A percentile compares a stretch with the other conserved stretches of the same genome.
Evolutionary conservation across 2,113 vertebrate genomes (phyloP).

Genomic region (Falco punctatus): DNA sequence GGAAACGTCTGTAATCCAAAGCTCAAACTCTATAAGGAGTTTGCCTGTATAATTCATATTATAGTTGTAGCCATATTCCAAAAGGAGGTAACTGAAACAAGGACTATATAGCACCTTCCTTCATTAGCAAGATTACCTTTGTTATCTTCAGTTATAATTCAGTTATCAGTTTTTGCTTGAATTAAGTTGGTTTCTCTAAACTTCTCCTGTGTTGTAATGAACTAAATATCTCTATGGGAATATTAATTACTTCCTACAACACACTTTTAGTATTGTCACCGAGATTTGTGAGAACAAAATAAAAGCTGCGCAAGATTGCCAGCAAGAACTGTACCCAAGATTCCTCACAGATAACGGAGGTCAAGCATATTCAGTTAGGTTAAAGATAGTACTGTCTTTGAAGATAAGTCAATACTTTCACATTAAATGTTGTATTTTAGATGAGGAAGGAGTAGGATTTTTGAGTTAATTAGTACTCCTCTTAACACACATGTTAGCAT

Average conservation of each 20-base stretch:
- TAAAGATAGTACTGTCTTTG: not conserved
- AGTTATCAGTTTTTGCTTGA: not conserved
- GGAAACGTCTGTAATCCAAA: not conserved
- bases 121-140: not conserved
- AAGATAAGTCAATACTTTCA: not conserved
- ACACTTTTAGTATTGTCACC: not conserved
- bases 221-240: not conserved
- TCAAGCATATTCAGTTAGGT: not conserved
- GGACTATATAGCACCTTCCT: not conserved
- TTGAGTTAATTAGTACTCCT: not conserved
- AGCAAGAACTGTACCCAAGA: not conserved
- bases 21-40: not conserved
- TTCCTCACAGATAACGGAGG: not conserved
- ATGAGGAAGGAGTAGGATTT: not conserved
- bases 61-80: not conserved
- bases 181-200: not conserved
- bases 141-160: not conserved
- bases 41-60: not conserved
- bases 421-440: not conserved
- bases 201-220: not conserved
- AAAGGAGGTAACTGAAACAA: not conserved
- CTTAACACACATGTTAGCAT: not conserved
- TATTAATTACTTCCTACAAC: not conserved
- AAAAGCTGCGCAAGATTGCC: not conserved
- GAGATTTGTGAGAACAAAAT: not conserved